Conservation (phyloP, 2,113 vertebrate genomes). For the Bubo blakistoni region DNA sequence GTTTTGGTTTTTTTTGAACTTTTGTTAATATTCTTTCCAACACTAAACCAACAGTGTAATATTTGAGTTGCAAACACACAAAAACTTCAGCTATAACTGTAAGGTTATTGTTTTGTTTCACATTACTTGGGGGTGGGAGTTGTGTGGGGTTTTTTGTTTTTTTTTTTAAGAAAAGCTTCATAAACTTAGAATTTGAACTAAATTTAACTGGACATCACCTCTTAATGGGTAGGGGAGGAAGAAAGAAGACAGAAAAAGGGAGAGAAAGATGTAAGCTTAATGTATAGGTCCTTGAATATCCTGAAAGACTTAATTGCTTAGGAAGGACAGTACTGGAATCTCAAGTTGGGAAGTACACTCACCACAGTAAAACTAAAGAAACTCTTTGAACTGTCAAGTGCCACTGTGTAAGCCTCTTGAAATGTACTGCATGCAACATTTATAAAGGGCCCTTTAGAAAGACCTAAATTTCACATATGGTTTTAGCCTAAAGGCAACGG, state of each 20-base stretch:
- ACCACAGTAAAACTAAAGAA: background rate
- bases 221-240: accelerated
- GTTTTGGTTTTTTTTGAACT: background rate
- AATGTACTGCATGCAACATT: background rate
- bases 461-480: background rate
- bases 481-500: background rate
- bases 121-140: accelerated
- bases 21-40: background rate
- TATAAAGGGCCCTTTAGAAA: background rate
- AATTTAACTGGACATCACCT: background rate
- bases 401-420: background rate
- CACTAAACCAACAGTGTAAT: background rate
- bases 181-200: background rate
- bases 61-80: background rate
- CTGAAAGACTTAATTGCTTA: background rate
- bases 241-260: background rate
- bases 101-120: background rate
- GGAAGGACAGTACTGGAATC: background rate
- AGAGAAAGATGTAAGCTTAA: background rate
- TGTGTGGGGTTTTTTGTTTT: background rate
- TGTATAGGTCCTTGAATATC: background rate
- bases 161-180: background rate
- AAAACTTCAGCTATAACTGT: background rate
- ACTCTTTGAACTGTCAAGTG: background rate
- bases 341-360: background rate